phyloP scores from a whole-genome alignment of 2,113 vertebrate genomes.

The Atherinomorus stipes region DNA sequence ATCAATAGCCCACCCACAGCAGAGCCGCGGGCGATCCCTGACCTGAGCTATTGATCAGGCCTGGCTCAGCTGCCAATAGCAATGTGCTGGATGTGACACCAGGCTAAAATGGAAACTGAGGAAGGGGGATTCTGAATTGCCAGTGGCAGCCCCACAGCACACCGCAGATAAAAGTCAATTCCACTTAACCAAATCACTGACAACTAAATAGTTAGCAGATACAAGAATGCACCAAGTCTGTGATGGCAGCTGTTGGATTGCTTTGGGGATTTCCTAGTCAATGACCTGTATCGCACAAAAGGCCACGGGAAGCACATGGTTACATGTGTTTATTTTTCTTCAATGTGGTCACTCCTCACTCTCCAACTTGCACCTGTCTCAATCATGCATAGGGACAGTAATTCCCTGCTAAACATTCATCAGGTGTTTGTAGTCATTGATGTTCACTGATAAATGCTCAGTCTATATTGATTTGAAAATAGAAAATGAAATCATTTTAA shows the following conservation, averaged over 20 bases:
- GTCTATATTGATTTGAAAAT: neutral
- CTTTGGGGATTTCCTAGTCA: slow-evolving; percentile 69
- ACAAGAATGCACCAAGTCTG: slow-evolving; percentile 85
- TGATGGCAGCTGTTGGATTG: slow-evolving; percentile 74
- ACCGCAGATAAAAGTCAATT: slow-evolving; percentile 97
- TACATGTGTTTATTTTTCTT: slow-evolving; percentile 48
- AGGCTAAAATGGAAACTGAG: slow-evolving; percentile 78
- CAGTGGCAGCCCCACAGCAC: slow-evolving; percentile 89
- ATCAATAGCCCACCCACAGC: slow-evolving; percentile 91
- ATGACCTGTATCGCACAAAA: slow-evolving; percentile 65
- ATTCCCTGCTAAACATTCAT: slow-evolving; percentile 5
- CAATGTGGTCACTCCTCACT: slow-evolving; percentile 34
- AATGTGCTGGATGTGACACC: slow-evolving; percentile 89
- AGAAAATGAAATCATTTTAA: neutral
- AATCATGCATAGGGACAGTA: slow-evolving; percentile 5
- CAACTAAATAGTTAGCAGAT: slow-evolving; percentile 96
- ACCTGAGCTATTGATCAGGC: slow-evolving; percentile 91
- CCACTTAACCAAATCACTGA: slow-evolving; percentile 96
- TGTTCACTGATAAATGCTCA: neutral
- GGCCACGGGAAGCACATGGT: slow-evolving; percentile 56
- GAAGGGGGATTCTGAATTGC: slow-evolving; percentile 87
- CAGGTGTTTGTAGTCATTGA: neutral
- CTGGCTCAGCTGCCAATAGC: slow-evolving; percentile 92
- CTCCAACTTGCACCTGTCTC: slow-evolving; percentile 24
- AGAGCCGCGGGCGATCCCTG: slow-evolving; percentile 87